phyloP scores from a whole-genome alignment of 1,140 invertebrate genomes.

The Bombus polaris region DNA sequence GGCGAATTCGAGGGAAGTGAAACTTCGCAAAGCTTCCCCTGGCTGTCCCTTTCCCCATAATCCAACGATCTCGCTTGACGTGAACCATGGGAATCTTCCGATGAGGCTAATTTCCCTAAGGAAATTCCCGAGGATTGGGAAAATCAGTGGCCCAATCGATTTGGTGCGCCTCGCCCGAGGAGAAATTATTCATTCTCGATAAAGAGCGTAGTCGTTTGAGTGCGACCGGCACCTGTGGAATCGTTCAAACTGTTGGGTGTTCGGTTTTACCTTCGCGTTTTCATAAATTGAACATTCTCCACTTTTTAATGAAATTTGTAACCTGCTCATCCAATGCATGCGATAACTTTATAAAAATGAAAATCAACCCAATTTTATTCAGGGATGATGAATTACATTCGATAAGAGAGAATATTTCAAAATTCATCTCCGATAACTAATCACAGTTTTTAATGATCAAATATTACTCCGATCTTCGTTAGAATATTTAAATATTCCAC shows the following conservation, averaged over 20 bases:
- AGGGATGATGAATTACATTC: not conserved
- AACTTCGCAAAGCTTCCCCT: slow-evolving; percentile 56
- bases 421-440: not conserved
- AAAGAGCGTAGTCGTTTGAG: slow-evolving; percentile 65
- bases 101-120: slow-evolving; percentile 72
- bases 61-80: slow-evolving; percentile 66
- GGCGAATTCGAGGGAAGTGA: slow-evolving; percentile 57
- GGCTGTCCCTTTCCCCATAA: slow-evolving; percentile 41
- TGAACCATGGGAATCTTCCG: slow-evolving; percentile 71
- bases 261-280: not conserved
- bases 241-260: not conserved
- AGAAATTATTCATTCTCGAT: slow-evolving; percentile 72
- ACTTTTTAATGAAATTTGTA: not conserved
- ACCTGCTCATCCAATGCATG: not conserved
- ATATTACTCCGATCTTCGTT: too few species aligned
- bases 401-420: not conserved
- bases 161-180: slow-evolving; percentile 54
- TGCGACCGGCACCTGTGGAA: slow-evolving; percentile 64
- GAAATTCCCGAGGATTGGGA: slow-evolving; percentile 70
- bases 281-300: not conserved
- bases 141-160: slow-evolving; percentile 71
- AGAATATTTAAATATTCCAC: too few species aligned
- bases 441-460: not conserved
- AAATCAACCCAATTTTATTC: not conserved
- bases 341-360: not conserved